phyloP scores from a whole-genome alignment of 92 coral and sea anemone genomes.

The Siderastrea siderea region DNA sequence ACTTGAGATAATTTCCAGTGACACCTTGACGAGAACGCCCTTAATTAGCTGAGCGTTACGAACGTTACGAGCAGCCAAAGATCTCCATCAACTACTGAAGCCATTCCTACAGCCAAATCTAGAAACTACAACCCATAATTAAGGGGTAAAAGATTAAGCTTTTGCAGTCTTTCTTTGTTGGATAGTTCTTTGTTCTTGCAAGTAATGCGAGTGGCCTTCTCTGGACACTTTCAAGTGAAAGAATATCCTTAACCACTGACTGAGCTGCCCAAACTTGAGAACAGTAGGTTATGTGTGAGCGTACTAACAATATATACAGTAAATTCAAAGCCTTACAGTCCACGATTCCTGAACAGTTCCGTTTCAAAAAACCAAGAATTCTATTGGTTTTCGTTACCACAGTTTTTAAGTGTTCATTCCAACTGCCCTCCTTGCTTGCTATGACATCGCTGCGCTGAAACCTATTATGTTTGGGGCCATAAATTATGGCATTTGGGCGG shows the following conservation, averaged over 20 bases:
- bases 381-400: conserved; percentile 20
- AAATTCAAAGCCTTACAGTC: not conserved
- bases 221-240: conserved; percentile 16
- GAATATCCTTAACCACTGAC: not conserved
- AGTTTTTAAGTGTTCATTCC: conserved; percentile 20
- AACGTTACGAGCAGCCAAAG: not conserved
- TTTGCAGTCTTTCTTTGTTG: conserved; percentile 19
- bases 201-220: conserved; percentile 15
- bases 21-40: not conserved
- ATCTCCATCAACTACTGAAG: not conserved
- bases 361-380: conserved; percentile 16
- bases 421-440: not conserved
- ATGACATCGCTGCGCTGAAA: not conserved
- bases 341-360: conserved; percentile 24
- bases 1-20: not conserved
- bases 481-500: conserved; percentile 27
- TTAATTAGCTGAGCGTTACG: not conserved
- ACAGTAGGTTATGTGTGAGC: conserved; percentile 8
- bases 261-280: conserved; percentile 37
- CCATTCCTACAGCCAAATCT: conserved; percentile 33
- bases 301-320: conserved; percentile 17
- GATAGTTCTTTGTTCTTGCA: not conserved
- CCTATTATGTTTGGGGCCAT: not conserved
- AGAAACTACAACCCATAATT: conserved; percentile 47
- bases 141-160: conserved; percentile 32